Evolutionary conservation across 2,113 vertebrate genomes (phyloP).

Genomic region (Periophthalmus modestus): DNA sequence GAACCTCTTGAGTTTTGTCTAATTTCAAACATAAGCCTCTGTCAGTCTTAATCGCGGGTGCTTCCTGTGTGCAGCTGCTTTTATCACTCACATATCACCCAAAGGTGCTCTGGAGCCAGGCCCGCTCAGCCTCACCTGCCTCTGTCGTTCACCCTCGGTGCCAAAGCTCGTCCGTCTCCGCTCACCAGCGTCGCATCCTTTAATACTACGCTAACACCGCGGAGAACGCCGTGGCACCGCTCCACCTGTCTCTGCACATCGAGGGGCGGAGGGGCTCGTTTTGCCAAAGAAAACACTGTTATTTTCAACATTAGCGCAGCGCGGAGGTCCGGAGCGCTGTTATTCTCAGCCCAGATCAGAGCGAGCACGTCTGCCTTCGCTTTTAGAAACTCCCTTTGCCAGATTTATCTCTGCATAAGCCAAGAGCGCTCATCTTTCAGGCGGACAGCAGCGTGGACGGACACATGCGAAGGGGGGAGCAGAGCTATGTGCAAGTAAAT

Average conservation of each 20-base stretch:
- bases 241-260: conserved; percentile 54
- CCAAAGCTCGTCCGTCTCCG: conserved; percentile 49
- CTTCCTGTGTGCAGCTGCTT: conserved; percentile 52
- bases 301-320: conserved; percentile 24
- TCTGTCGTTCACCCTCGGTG: conserved; percentile 64
- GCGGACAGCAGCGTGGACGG: conserved; percentile 27
- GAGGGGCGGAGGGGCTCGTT: conserved; percentile 26
- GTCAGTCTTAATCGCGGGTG: conserved; percentile 8
- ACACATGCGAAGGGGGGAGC: conserved; percentile 27
- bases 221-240: conserved; percentile 37
- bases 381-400: conserved; percentile 44
- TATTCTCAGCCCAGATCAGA: conserved; percentile 41
- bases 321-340: conserved; percentile 24
- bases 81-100: conserved; percentile 62
- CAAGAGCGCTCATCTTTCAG: conserved; percentile 41
- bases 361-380: conserved; percentile 42
- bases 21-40: not conserved
- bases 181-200: conserved; percentile 25
- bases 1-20: too few species aligned
- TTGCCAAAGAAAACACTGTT: conserved; percentile 53
- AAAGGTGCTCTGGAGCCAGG: conserved; percentile 53
- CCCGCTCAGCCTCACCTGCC: conserved; percentile 59
- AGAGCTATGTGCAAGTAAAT: not conserved
- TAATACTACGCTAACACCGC: conserved; percentile 49
- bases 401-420: conserved; percentile 39